Percentiles rank a stretch among this genome's conserved stretches.
Evolutionary conservation across 1,140 invertebrate genomes (phyloP).

Genomic region (Potamilus streckersoni): DNA sequence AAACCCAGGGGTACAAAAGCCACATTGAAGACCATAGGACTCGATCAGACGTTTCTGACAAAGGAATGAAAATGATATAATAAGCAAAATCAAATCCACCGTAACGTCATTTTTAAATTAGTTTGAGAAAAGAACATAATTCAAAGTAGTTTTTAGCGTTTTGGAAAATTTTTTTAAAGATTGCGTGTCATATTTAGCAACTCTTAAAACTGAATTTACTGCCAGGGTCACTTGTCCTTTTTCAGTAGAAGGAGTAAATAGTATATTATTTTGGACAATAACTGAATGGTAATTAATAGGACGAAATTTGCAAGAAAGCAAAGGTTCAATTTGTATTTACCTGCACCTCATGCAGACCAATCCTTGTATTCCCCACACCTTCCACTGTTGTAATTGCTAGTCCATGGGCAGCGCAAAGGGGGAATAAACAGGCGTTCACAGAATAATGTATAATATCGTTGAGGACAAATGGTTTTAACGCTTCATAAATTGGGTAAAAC

Average conservation of each 20-base stretch:
- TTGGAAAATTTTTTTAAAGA: no score
- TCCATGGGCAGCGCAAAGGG: slow-evolving; percentile 76
- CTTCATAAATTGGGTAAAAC: no score
- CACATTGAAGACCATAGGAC: slow-evolving; percentile 66
- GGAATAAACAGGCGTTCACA: slow-evolving; percentile 80
- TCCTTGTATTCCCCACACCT: slow-evolving; percentile 77
- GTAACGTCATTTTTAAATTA: no score
- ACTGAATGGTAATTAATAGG: not conserved
- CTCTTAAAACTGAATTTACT: not conserved
- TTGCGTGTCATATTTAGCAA: no score
- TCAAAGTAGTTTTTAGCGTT: no score
- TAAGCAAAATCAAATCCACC: not conserved
- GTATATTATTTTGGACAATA: not conserved
- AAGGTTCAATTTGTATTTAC: slow-evolving; percentile 8
- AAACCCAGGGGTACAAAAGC: slow-evolving; percentile 68
- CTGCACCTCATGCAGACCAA: slow-evolving; percentile 45
- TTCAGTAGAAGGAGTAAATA: not conserved
- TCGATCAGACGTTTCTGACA: slow-evolving; percentile 60
- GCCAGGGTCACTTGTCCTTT: not conserved
- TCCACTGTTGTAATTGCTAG: slow-evolving; percentile 84
- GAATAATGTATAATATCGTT: slow-evolving; percentile 78
- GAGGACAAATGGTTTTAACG: slow-evolving; percentile 1
- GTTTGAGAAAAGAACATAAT: no score
- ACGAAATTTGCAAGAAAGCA: not conserved
- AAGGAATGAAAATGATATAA: not conserved